Percentiles rank a stretch among this genome's conserved stretches.
Conservation (phyloP, 2,113 vertebrate species). For the Alaudala cheleensis region DNA sequence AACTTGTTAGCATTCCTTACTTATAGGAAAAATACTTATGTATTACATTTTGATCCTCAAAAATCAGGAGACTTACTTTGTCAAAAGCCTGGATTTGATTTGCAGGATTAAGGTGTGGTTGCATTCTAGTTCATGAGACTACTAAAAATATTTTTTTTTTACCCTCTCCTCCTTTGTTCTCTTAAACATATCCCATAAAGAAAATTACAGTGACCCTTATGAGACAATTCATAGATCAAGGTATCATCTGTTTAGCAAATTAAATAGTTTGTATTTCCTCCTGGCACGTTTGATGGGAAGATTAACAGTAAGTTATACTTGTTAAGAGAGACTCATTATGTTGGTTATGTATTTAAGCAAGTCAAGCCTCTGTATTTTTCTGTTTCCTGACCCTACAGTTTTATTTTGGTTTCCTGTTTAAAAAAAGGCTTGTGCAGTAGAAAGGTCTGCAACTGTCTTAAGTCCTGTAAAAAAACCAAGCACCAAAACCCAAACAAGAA, state of each 20-base stretch:
- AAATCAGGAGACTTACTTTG: background rate
- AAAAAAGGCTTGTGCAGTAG: background rate
- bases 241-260: background rate
- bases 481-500: background rate
- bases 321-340: background rate
- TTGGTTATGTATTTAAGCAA: background rate
- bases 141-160: background rate
- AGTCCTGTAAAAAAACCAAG: fast-evolving
- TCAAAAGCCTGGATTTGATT: background rate
- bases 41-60: background rate
- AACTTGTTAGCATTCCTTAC: background rate
- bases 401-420: background rate
- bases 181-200: background rate
- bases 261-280: background rate
- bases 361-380: background rate
- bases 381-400: background rate
- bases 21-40: background rate
- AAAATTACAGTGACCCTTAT: background rate
- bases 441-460: background rate
- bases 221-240: background rate
- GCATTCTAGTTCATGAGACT: background rate
- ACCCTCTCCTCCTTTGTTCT: background rate
- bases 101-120: background rate
- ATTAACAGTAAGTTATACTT: background rate
- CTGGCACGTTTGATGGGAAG: background rate